Evolutionary conservation across 2,797 vertebrate genomes (phyloP), one percentile per base, ranked within the genome.

Genomic region (Eulemur coronatus): DNA sequence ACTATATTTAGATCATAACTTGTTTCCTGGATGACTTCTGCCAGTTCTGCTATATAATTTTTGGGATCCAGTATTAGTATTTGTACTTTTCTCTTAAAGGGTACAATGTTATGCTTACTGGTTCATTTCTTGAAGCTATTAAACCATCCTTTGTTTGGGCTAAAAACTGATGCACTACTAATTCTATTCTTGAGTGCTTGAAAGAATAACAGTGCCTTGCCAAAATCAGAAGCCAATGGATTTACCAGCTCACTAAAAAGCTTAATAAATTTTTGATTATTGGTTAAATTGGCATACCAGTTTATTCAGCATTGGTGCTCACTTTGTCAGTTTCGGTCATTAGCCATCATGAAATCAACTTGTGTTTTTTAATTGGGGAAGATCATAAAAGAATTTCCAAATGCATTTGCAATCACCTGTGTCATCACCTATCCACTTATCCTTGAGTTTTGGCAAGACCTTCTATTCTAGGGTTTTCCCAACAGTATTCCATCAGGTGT

Each of bases 321-420:
- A 79, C 33, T 82, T 96, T 94, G 43, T 57, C 50, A 97, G 28
- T 75, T 97, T 73, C 7, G 55, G 20, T 96, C 50, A 28, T 82
- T 92, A 76, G 8, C 76, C 76, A 94, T 91, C 61, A 61, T 65
- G 55, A 96, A 94, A 65, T 91, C 9, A 33, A 20, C 18, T 61
- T 94, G 18, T 48, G n/a, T 7, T 82, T 94, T 92, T 93, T 91
- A 85, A 52, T 78, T 97, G 55, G 15, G 63, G 92, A 92, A 91
- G 28, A 78, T 84, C 20, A 30, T 92, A 80, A 94, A 95, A 92
- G 30, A 91, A 70, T 95, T 95, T 89, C 50, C 41, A 91, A 57
- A n/a, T 92, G 57, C 89, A 89, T 89, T 95, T 89, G 75, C 7
- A 10, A 48, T 79, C 46, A 61, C 7, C 20, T 84, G 1, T 84